Conservation (phyloP, 1,140 invertebrate species). For the Leptonema lineaticorne region DNA sequence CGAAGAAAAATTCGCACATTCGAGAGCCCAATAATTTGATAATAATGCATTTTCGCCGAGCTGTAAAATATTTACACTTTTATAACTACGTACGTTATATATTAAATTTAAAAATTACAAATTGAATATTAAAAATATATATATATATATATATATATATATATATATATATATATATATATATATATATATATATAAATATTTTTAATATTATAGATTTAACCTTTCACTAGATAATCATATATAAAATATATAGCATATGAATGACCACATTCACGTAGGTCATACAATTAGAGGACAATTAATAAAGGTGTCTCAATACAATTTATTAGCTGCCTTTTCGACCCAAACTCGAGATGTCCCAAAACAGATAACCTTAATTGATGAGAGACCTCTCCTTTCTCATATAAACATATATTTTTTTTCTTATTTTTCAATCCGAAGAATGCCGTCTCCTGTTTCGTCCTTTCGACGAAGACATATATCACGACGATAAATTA, state of each 20-base stretch:
- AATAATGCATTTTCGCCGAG: too few relatives aligned
- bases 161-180: background rate
- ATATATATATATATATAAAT: background rate
- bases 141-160: background rate
- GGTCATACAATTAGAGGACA: slow-evolving; percentile 27
- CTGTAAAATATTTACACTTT: too few relatives aligned
- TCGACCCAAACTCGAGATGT: slow-evolving; percentile 12
- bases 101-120: too few relatives aligned
- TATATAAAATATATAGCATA: background rate
- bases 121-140: too few relatives aligned
- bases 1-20: too few relatives aligned
- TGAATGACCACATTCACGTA: background rate
- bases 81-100: too few relatives aligned
- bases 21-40: too few relatives aligned
- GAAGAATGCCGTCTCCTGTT: background rate
- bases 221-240: background rate
- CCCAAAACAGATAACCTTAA: slow-evolving; percentile 12
- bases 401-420: background rate
- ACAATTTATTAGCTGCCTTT: slow-evolving; percentile 10
- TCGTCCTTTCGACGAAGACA: background rate
- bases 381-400: slow-evolving; percentile 13
- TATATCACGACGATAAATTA: background rate
- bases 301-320: slow-evolving; percentile 25
- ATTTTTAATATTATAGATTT: background rate
- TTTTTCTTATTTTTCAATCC: slow-evolving; percentile 1